phyloP scores from a whole-genome alignment of 2,797 vertebrate genomes.

The Jordanella pulchra region DNA sequence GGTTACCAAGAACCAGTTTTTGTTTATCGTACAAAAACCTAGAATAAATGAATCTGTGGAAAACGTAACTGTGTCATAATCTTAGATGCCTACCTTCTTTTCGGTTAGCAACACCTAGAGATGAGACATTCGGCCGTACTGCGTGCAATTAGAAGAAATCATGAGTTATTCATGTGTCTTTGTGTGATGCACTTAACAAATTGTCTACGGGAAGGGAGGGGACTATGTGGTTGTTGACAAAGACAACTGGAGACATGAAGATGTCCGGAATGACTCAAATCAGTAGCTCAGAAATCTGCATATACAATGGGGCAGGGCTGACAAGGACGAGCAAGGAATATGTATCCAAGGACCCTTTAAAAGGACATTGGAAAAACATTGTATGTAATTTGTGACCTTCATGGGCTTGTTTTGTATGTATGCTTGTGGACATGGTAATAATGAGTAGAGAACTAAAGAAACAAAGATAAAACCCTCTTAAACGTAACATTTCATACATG shows the following conservation, averaged over 20 bases:
- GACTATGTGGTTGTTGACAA: conserved; percentile 84
- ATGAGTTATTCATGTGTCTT: conserved; percentile 90
- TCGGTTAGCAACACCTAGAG: conserved; percentile 99
- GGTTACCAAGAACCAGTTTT: conserved; percentile 33
- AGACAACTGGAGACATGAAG: conserved; percentile 84
- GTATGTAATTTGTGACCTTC: conserved; percentile 74
- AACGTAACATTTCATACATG: conserved; percentile 54
- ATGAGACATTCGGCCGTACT: conserved; percentile 99
- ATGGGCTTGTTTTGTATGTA: conserved; percentile 49
- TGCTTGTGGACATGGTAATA: conserved; percentile 53
- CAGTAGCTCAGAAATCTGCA: conserved; percentile 81
- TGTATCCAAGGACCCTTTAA: conserved; percentile 83
- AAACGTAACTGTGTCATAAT: conserved; percentile 81
- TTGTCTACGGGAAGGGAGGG: conserved; percentile 60
- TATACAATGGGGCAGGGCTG: conserved; percentile 77
- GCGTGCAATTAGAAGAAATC: conserved; percentile 93
- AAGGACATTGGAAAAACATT: conserved; percentile 65
- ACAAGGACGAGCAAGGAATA: conserved; percentile 85
- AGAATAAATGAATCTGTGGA: conserved; percentile 69
- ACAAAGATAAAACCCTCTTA: conserved; percentile 36
- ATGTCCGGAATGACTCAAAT: conserved; percentile 80
- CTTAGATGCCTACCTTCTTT: conserved; percentile 96
- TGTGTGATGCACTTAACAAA: conserved; percentile 70
- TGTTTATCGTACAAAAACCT: conserved; percentile 39
- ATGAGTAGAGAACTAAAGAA: conserved; percentile 48